Conservation (phyloP, 2,888 invertebrate species). For the Clusia tigrina region DNA sequence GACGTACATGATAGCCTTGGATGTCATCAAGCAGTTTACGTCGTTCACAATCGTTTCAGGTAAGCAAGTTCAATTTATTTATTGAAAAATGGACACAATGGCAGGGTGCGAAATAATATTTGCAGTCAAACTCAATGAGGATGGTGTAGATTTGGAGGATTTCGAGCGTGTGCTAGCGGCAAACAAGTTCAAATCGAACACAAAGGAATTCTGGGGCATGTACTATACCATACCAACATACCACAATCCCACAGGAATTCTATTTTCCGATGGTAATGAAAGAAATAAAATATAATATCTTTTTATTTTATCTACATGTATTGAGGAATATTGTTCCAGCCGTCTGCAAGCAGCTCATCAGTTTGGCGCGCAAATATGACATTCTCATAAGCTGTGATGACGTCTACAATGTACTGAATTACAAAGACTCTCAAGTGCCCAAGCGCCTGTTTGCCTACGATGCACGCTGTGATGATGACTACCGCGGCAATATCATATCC, state of each 20-base stretch:
- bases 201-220: slow-evolving; percentile 68
- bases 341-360: slow-evolving; percentile 63
- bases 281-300: background rate
- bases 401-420: slow-evolving; percentile 71
- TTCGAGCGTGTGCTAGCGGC: slow-evolving; percentile 64
- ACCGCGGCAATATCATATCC: slow-evolving; percentile 69
- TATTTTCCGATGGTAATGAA: slow-evolving; percentile 63
- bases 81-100: background rate
- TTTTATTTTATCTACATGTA: background rate
- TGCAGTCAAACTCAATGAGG: slow-evolving; percentile 67
- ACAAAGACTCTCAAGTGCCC: slow-evolving; percentile 63
- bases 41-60: slow-evolving; percentile 66
- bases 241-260: slow-evolving; percentile 70
- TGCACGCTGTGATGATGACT: slow-evolving; percentile 56
- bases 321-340: too few relatives aligned
- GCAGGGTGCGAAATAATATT: slow-evolving; percentile 25
- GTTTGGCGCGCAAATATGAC: slow-evolving; percentile 64
- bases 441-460: slow-evolving; percentile 69
- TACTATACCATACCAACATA: slow-evolving; percentile 69
- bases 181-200: slow-evolving; percentile 52
- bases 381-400: slow-evolving; percentile 70
- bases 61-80: slow-evolving; percentile 34
- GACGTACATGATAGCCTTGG: slow-evolving; percentile 71
- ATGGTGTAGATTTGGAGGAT: slow-evolving; percentile 66
- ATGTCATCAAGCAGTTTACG: slow-evolving; percentile 68